Base-by-base conservation (phyloP, 1,140 invertebrate species). In the Parapsyche elsis region DNA sequence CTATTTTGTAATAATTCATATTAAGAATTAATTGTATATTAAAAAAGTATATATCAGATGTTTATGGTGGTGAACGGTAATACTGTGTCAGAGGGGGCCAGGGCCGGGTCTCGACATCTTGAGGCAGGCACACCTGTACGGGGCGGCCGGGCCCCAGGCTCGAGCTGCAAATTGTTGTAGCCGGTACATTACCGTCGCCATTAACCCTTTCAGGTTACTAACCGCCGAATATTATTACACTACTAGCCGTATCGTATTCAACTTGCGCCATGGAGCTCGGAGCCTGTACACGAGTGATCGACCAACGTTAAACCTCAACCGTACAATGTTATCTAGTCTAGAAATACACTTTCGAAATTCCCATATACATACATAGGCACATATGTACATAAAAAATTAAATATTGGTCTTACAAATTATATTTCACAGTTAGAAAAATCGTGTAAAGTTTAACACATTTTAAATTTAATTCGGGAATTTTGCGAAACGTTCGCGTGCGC, bases 91-190 rank as follows among this genome's bases (percentile, higher is more conserved):
- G 64, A 23, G 23, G 64, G 64, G 23, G 23, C 64, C 64, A 67
- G 64, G 71, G 30, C 45, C 30, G 38, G 30, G 19, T 73, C 71
- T 4, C 9, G 45, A 24, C 75, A 30, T 77, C 53, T 77, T 77
- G 59, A 64, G 46, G 46, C 30, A n/a, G 44, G 73, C 44, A 75
- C 73, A 75, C 73, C 73, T 75, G 73, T 75, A 75, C 73, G 14
- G 9, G 24, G 73, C 73, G 49, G 44, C 73, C 73, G 46, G 49
- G 44, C 73, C 73, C 14, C 24, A 59, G 49, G 73, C 44, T 75
- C 26, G 9, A 53, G 24, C 75, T 67, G 75, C 75, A 77, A 77
- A 77, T 77, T 77, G 53, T 67, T 77, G 57, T 38, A 77, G 53
- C n/a, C 75, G 75, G 75, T 77, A 45, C 75, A 64, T 53, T 64